Conservation (phyloP, 2,113 vertebrate genomes). For the Setophaga coronata region DNA sequence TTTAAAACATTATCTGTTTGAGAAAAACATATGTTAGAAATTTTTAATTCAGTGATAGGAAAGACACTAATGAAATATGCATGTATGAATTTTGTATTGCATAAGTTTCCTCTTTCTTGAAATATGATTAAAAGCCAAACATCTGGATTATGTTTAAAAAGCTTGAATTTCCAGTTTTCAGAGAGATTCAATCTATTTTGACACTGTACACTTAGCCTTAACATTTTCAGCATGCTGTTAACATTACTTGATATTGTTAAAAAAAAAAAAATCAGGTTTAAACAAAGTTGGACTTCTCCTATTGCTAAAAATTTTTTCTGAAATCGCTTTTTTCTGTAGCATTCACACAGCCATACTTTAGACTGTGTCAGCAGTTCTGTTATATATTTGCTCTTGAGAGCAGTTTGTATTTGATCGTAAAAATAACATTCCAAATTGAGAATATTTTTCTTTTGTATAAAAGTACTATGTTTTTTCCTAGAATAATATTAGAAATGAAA, state of each 20-base stretch:
- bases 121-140: slow-evolving; percentile 81
- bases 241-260: slow-evolving; percentile 75
- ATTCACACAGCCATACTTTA: slow-evolving; percentile 38
- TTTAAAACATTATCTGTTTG: slow-evolving; percentile 72
- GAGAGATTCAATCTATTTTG: slow-evolving; percentile 77
- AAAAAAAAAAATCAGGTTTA: slow-evolving; percentile 67
- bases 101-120: slow-evolving; percentile 76
- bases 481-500: not conserved
- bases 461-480: not conserved
- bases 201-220: slow-evolving; percentile 76
- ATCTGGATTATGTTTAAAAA: slow-evolving; percentile 81
- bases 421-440: slow-evolving; percentile 35
- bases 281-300: slow-evolving; percentile 66
- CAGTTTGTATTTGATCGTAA: slow-evolving; percentile 50
- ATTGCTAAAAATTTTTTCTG: slow-evolving; percentile 71
- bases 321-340: slow-evolving; percentile 62
- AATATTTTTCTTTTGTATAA: not conserved
- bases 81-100: slow-evolving; percentile 80
- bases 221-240: slow-evolving; percentile 75
- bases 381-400: slow-evolving; percentile 59
- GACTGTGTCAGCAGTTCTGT: slow-evolving; percentile 63
- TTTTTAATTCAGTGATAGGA: slow-evolving; percentile 80
- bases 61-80: slow-evolving; percentile 80
- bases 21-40: slow-evolving; percentile 75
- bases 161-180: slow-evolving; percentile 76